phyloP scores from a whole-genome alignment of 2,888 invertebrate species.

The Drosophila anomalata region DNA sequence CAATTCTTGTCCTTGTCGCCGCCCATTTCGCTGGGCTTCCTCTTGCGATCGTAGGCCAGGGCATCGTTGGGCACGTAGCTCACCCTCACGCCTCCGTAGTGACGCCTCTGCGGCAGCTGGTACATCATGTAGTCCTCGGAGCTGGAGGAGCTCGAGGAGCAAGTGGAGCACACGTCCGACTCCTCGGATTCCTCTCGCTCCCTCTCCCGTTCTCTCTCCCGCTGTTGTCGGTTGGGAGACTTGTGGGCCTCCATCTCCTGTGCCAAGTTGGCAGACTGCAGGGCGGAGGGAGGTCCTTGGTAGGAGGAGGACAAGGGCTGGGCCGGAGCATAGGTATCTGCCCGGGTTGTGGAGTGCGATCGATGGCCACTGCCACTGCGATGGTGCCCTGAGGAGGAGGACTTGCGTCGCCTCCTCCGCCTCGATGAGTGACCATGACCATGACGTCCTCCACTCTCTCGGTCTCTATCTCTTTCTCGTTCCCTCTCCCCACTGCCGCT shows the following conservation, averaged over 20 bases:
- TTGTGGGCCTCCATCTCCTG: constrained; percentile 50
- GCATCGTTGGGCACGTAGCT: constrained; percentile 97
- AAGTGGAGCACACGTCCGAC: constrained; percentile 94
- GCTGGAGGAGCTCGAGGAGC: constrained; percentile 92
- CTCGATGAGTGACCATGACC: constrained; percentile 81
- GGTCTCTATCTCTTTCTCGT: constrained; percentile 32
- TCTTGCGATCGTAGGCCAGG: constrained; percentile 91
- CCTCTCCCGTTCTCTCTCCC: constrained; percentile 45
- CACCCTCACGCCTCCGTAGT: constrained; percentile 94
- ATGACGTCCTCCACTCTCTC: constrained; percentile 62
- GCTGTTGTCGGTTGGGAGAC: constrained; percentile 49
- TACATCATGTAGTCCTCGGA: constrained; percentile 95
- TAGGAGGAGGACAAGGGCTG: constrained; percentile 82
- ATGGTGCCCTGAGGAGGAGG: constrained; percentile 63
- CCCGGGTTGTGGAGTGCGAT: constrained; percentile 80
- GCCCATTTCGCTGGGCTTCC: constrained; percentile 85
- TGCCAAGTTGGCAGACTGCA: constrained; percentile 49
- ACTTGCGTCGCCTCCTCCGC: constrained; percentile 80
- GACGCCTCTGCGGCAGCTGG: constrained; percentile 91
- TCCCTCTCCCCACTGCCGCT: constrained; percentile 50
- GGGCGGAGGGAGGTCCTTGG: constrained; percentile 74
- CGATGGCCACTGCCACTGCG: constrained; percentile 77
- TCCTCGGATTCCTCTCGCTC: constrained; percentile 86
- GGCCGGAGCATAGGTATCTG: constrained; percentile 80
- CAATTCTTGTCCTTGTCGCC: constrained; percentile 90